Base-by-base conservation (phyloP, 2,888 invertebrate genomes). In the Chrysolina oricalcia region DNA sequence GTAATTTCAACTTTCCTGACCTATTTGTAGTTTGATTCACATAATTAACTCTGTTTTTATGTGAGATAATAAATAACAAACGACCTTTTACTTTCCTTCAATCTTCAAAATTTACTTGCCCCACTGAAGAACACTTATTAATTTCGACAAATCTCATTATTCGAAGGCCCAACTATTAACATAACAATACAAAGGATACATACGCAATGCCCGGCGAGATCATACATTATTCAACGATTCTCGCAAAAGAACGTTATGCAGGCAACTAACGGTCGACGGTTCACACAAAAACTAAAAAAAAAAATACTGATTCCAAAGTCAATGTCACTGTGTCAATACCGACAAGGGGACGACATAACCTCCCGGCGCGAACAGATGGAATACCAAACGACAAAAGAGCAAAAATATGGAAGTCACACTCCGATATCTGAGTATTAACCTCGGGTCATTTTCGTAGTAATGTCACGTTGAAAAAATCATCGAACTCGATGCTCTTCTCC, bases 271-370 rank as follows among this genome's bases (percentile, higher is more conserved):
- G 13, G 11, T 23, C 23, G 56, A 21, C 5, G 23, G 17, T 68
- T 68, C 68, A 41, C 68, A 40, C 50, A 23, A 67, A 59, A 40
- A 70, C 27, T n/a, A 48, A 43, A 71, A 72, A 67, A 74, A 74
- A 70, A 74, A 65, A 62, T 70, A 35, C 68, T 13, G 21, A 59
- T 66, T 68, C 68, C 80, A 79, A 65, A 76, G 80, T 70, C 80
- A 80, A 72, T 77, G 75, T 67, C 74, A 76, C 63, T 70, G 56
- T 72, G 80, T 79, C 81, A 78, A 79, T 79, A 74, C 15, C 70
- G 50, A 35, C 53, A 59, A 59, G 21, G 62, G 41, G 27, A 63
- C n/a, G 69, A 50, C 71, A 75, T 69, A 46, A 68, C 69, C 66
- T 64, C 72, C 48, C 27, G 40, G 43, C 43, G 23, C 13, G 21